Evolutionary conservation across 2,113 vertebrate species (phyloP).

Genomic region (Dermatemys mawii): DNA sequence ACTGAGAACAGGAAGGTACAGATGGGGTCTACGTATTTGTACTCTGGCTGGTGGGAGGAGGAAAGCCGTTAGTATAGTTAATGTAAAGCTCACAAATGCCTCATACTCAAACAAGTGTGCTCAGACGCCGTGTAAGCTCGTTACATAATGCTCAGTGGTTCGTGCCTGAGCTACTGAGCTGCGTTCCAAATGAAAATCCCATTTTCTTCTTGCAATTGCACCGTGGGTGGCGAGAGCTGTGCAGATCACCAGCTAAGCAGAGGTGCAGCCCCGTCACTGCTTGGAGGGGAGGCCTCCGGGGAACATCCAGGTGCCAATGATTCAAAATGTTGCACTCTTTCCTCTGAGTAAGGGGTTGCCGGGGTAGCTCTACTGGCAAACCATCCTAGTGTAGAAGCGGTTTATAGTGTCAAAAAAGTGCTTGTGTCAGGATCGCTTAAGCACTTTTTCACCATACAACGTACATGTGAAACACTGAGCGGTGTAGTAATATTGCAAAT

Average conservation of each 20-base stretch:
- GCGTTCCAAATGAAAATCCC: not conserved
- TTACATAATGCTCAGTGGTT: not conserved
- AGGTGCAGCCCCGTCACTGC: not conserved
- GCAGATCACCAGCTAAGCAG: not conserved
- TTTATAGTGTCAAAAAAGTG: not conserved
- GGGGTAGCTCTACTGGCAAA: not conserved
- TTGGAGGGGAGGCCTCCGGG: not conserved
- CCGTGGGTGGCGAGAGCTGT: not conserved
- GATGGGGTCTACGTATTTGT: conserved; percentile 89
- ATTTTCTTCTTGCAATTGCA: not conserved
- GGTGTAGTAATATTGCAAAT: not conserved
- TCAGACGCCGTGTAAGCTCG: not conserved
- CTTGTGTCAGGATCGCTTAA: not conserved
- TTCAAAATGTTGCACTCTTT: not conserved
- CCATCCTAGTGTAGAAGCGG: not conserved
- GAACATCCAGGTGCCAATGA: not conserved
- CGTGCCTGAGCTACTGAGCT: not conserved
- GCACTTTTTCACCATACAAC: not conserved
- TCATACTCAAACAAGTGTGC: not conserved
- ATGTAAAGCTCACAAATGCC: not conserved
- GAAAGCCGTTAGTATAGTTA: not conserved
- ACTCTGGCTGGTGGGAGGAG: conserved; percentile 82
- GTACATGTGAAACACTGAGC: not conserved
- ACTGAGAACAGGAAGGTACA: conserved; percentile 93
- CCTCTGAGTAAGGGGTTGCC: not conserved